Base-by-base conservation (phyloP, 2,888 invertebrate species). In the Lasioglossum pauxillum region DNA sequence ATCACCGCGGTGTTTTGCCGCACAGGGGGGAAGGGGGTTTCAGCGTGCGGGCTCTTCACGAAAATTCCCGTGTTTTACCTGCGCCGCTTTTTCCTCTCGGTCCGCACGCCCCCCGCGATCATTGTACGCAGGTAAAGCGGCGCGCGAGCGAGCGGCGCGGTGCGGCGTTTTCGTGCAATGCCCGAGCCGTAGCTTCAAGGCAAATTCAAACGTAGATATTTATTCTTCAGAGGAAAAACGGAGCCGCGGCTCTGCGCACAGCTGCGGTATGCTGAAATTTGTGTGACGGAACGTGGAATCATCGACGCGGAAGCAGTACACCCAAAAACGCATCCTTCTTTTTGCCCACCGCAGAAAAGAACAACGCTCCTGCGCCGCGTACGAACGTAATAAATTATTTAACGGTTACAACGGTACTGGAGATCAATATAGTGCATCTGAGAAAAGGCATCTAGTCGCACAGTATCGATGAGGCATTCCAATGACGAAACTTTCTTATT, bases 61-160 rank as follows among this genome's bases (percentile, higher is more conserved):
- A 86, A 90, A 89, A 80, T 89, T 84, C 41, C 46, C 53, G 71
- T 86, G 88, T 88, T 89, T 90, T 88, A 87, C 90, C 84, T 89
- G 82, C 73, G 67, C 64, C 78, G 78, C 44, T 49, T 78, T 78
- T 79, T 77, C 23, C 46, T 57, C 41, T n/a, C 19, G 31, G 44
- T 23, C 71, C 72, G 64, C 78, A 69, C 64, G 46, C 78, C 64
- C 3, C 35, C 35, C 57, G 72, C 72, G 78, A 77, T 81, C 87
- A 81, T 83, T 79, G 80, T 79, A 35, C 78, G 69, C 87, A 79
- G 83, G 80, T 86, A 83, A 75, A 85, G 38, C 64, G 69, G 76
- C 19, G 74, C 75, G 57, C 57, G 57, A 57, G 57, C 57, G 57
- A n/a, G n/a, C n/a, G 10, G 53, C 71, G 72, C 75, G 81, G 73